phyloP scores from a whole-genome alignment of 2,797 vertebrate species.

The Sebastes wilsoni region DNA sequence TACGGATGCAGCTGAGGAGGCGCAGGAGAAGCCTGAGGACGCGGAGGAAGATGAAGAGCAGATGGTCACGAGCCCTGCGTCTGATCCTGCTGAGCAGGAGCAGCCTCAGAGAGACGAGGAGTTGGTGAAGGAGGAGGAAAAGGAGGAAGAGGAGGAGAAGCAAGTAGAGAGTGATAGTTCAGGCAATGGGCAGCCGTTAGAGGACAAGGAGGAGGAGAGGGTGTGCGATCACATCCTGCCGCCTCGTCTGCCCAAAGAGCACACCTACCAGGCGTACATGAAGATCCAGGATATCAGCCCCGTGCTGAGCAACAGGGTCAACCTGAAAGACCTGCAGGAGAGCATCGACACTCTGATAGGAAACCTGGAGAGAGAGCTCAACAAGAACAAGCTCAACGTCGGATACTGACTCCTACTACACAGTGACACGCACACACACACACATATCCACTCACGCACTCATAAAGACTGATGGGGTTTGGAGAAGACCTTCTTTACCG shows the following conservation, averaged over 20 bases:
- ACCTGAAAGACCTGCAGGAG: constrained; percentile 97
- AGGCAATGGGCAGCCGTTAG: constrained; percentile 46
- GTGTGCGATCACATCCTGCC: constrained; percentile 63
- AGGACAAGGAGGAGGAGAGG: constrained; percentile 55
- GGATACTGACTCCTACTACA: constrained; percentile 79
- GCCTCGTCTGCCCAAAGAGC: constrained; percentile 77
- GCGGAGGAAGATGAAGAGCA: constrained; percentile 33
- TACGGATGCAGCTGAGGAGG: constrained; percentile 65
- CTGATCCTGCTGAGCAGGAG: constrained; percentile 41
- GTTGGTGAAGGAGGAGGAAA: constrained; percentile 29
- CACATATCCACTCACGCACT: background rate
- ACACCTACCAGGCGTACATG: constrained; percentile 89
- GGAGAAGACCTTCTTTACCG: constrained; percentile 16
- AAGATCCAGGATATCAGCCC: constrained; percentile 90
- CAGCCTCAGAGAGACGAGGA: constrained; percentile 31
- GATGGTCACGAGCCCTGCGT: background rate
- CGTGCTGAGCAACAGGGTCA: constrained; percentile 85
- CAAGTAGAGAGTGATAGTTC: constrained; percentile 46
- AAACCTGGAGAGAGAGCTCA: constrained; percentile 96
- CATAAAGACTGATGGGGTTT: background rate
- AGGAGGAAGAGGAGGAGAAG: constrained; percentile 22
- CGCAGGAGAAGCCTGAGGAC: constrained; percentile 46
- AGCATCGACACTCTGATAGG: constrained; percentile 97
- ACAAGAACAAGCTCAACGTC: constrained; percentile 94
- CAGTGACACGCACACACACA: background rate